These are phyloP conservation scores for Columba janthina DNA, from an alignment of 2,113 vertebrate species.

Conservation along the genomic window DNA sequence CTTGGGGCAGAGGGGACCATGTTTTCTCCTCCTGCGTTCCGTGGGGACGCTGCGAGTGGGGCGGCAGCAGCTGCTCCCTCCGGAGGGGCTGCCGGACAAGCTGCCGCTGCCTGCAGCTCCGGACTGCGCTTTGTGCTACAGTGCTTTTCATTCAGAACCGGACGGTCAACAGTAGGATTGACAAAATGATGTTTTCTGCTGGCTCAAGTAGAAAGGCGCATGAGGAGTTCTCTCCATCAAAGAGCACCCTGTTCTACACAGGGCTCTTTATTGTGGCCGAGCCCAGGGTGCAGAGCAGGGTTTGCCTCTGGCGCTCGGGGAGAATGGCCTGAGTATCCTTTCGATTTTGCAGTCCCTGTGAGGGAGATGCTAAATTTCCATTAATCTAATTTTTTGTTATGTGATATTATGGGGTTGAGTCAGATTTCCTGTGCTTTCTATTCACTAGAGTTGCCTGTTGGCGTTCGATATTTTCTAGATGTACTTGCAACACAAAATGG, in stretches of 20 bases:
- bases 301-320: not conserved
- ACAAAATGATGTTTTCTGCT: not conserved
- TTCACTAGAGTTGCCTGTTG: not conserved
- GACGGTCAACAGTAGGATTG: not conserved
- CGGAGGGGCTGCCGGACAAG: not conserved
- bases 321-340: not conserved
- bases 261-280: not conserved
- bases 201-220: not conserved
- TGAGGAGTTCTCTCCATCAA: not conserved
- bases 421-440: constrained; percentile 17
- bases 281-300: not conserved
- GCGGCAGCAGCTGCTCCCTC: not conserved
- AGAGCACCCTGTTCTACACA: not conserved
- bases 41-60: not conserved
- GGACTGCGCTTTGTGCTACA: not conserved
- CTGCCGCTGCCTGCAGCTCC: not conserved
- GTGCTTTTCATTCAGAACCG: not conserved
- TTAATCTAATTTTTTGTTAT: not conserved
- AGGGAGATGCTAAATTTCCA: not conserved
- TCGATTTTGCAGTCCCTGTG: not conserved
- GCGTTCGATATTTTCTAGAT: not conserved
- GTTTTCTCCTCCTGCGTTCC: not conserved
- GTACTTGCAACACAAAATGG: not conserved
- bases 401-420: not conserved
- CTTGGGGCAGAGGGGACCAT: not conserved